Evolutionary conservation across 2,888 invertebrate species (phyloP).

Genomic region (Polymixis flavicincta): DNA sequence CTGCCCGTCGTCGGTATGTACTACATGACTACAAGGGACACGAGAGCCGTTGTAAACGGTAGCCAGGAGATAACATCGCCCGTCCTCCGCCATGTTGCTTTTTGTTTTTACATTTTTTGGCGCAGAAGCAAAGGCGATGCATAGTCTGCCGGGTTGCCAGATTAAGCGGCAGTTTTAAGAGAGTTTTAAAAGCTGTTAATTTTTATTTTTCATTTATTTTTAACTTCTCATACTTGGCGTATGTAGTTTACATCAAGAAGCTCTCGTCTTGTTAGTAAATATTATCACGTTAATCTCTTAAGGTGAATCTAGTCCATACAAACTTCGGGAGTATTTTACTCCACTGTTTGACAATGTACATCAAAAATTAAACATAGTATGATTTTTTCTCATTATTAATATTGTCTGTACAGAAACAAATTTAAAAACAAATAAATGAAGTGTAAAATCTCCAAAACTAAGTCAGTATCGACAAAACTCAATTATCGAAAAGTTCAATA

Average conservation of each 20-base stretch:
- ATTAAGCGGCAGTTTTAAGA: conserved; percentile 41
- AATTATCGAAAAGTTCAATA: too few relatives aligned
- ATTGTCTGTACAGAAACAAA: too few relatives aligned
- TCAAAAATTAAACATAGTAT: too few relatives aligned
- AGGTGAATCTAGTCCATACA: too few relatives aligned
- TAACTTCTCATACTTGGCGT: background rate
- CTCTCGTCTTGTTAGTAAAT: background rate
- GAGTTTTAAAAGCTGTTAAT: conserved; percentile 21
- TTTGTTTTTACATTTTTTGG: conserved; percentile 64
- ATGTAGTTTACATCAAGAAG: background rate
- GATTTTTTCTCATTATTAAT: too few relatives aligned
- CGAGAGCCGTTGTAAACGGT: conserved; percentile 75
- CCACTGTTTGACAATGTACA: too few relatives aligned
- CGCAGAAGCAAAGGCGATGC: conserved; percentile 57
- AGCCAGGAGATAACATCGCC: conserved; percentile 78
- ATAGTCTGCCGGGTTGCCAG: conserved; percentile 52
- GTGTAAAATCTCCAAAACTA: too few relatives aligned
- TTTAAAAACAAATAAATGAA: too few relatives aligned
- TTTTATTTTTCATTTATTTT: conserved; percentile 2
- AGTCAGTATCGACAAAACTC: too few relatives aligned
- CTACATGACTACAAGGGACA: conserved; percentile 50
- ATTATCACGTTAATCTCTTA: background rate
- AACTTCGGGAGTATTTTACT: too few relatives aligned
- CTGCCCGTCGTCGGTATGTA: conserved; percentile 50
- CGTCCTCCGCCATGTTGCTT: conserved; percentile 73